phyloP scores from a whole-genome alignment of 2,113 vertebrate species.

The Stigmatopora nigra region DNA sequence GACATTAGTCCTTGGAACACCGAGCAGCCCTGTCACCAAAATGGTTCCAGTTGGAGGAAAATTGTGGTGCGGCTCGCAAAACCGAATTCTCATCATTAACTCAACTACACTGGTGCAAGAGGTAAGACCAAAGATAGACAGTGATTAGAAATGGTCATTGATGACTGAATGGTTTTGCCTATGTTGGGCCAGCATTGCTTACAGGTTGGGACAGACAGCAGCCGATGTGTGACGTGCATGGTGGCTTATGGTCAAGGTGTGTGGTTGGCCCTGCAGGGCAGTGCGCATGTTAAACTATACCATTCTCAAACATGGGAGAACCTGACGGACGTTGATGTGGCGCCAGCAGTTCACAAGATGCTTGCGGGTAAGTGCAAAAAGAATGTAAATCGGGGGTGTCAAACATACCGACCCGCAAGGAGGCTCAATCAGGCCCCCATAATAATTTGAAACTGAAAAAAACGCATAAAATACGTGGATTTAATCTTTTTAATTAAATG shows the following conservation, averaged over 20 bases:
- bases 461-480: no score
- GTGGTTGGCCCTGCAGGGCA: conserved; percentile 90
- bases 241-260: conserved; percentile 82
- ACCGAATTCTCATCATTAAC: conserved; percentile 84
- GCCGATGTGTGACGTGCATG: conserved; percentile 89
- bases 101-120: conserved; percentile 80
- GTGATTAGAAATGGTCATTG: not conserved
- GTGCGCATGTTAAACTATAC: conserved; percentile 90
- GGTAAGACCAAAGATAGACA: conserved; percentile 68
- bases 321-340: conserved; percentile 88
- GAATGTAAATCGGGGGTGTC: no score
- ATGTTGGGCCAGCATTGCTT: conserved; percentile 75
- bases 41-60: conserved; percentile 90
- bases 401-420: no score
- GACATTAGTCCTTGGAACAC: conserved; percentile 77
- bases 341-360: conserved; percentile 97
- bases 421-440: no score
- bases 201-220: conserved; percentile 82
- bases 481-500: no score
- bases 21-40: conserved; percentile 86
- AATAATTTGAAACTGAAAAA: no score
- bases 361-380: conserved; percentile 75
- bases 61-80: conserved; percentile 95
- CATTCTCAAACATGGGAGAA: conserved; percentile 85
- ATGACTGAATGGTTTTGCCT: not conserved